phyloP scores from a whole-genome alignment of 2,888 invertebrate genomes.

The Cantharis flavilabris region DNA sequence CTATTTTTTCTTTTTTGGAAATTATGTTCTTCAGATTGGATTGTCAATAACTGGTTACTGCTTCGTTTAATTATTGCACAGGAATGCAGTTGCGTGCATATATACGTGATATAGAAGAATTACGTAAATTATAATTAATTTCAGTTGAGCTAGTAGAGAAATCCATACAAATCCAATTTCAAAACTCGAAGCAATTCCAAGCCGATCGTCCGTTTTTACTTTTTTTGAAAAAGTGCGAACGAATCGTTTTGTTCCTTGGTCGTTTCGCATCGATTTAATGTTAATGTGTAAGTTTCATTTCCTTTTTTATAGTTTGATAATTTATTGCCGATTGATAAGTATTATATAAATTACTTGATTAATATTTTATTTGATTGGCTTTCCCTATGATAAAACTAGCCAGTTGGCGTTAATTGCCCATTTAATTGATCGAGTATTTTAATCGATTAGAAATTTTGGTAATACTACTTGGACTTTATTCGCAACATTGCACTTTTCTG shows the following conservation, averaged over 20 bases:
- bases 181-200: background rate
- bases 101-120: background rate
- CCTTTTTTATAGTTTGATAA: background rate
- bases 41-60: background rate
- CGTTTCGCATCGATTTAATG: background rate
- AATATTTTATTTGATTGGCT: background rate
- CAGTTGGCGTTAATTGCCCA: background rate
- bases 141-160: background rate
- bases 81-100: background rate
- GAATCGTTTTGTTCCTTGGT: background rate
- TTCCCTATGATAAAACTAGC: background rate
- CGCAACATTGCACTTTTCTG: background rate
- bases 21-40: background rate
- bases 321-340: background rate
- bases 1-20: background rate
- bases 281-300: background rate
- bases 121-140: background rate
- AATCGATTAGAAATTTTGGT: background rate
- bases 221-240: background rate
- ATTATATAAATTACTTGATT: background rate
- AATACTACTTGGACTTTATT: background rate
- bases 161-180: background rate
- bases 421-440: background rate
- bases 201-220: background rate
- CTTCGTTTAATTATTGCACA: background rate